These are phyloP conservation scores for Martes martes DNA, from an alignment of 2,113 vertebrate species.

Conservation along the genomic window DNA sequence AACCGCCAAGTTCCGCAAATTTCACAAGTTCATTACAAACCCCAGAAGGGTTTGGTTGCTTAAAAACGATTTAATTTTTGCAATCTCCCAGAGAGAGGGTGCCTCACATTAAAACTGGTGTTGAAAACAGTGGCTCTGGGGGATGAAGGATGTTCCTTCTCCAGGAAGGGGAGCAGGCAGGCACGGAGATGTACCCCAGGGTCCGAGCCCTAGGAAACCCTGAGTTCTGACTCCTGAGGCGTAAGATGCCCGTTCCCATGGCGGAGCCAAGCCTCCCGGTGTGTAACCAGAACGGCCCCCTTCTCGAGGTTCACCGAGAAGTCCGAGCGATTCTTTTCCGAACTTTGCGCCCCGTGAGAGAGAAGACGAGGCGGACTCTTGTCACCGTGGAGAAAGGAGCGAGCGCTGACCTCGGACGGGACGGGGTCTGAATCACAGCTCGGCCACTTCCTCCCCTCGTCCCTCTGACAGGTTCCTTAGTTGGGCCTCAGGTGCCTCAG, in stretches of 20 bases:
- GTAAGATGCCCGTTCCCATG: rapidly evolving
- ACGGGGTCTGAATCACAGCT: background rate
- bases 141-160: background rate
- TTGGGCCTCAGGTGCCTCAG: background rate
- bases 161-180: background rate
- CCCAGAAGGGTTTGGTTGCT: constrained; percentile 72
- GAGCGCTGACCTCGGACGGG: background rate
- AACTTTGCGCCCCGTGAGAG: rapidly evolving
- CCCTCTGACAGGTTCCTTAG: rapidly evolving
- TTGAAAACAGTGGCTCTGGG: background rate
- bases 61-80: constrained; percentile 80
- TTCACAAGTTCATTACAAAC: constrained; percentile 74
- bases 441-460: background rate
- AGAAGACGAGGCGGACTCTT: background rate
- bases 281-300: background rate
- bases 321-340: background rate
- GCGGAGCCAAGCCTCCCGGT: rapidly evolving
- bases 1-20: constrained; percentile 71
- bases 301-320: background rate
- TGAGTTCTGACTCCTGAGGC: too few species aligned
- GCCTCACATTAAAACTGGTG: constrained; percentile 25
- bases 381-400: rapidly evolving
- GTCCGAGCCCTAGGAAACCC: background rate
- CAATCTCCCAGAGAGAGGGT: constrained; percentile 54
- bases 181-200: background rate